Evolutionary conservation across 2,113 vertebrate genomes (phyloP).

Genomic region (Cathartes aura): DNA sequence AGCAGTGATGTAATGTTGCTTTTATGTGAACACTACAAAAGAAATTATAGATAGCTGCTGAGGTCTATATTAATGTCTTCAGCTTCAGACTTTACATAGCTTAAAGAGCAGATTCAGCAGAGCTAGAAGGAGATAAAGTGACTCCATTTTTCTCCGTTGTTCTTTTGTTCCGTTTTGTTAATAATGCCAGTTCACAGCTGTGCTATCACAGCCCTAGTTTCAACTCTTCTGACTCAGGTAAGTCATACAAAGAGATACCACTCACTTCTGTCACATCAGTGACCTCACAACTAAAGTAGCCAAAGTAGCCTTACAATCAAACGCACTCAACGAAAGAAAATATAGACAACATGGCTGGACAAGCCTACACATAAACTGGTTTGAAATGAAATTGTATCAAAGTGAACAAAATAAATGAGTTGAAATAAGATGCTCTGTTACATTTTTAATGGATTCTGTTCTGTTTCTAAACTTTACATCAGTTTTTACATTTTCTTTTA

Average conservation of each 20-base stretch:
- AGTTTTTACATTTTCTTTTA: background rate
- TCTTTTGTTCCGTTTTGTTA: background rate
- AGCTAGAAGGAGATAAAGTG: background rate
- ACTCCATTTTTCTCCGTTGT: background rate
- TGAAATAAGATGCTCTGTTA: background rate
- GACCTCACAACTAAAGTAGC: background rate
- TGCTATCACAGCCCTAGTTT: background rate
- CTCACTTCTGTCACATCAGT: background rate
- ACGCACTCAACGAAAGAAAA: background rate
- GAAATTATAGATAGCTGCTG: background rate
- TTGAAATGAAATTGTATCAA: background rate
- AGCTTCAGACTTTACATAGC: background rate
- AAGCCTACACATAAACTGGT: background rate
- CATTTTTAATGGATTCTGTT: background rate
- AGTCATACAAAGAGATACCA: background rate
- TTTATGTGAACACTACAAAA: background rate
- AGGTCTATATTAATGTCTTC: background rate
- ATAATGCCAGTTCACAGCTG: background rate
- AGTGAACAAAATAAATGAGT: background rate
- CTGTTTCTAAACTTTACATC: background rate
- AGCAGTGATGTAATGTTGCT: background rate
- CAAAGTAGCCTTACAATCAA: background rate
- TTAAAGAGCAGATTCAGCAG: background rate
- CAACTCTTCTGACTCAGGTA: background rate
- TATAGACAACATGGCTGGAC: background rate